Evolutionary conservation across 2,113 vertebrate species (phyloP).

Genomic region (Scytalopus superciliaris): DNA sequence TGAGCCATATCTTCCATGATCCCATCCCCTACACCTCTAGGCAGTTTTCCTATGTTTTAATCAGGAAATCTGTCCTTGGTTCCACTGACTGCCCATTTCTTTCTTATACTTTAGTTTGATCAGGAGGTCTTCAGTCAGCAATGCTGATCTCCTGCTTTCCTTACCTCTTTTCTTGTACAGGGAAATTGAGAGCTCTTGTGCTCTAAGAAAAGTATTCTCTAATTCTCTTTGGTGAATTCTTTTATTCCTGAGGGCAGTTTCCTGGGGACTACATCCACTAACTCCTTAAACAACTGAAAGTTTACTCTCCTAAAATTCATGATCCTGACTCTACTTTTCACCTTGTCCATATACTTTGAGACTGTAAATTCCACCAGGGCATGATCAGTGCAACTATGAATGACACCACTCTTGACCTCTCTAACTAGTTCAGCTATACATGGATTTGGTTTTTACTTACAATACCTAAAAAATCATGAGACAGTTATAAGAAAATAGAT

Average conservation of each 20-base stretch:
- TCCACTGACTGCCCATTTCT: background rate
- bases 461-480: background rate
- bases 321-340: background rate
- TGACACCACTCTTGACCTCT: background rate
- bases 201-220: background rate
- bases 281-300: background rate
- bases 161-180: background rate
- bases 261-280: fast-evolving
- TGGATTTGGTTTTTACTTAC: background rate
- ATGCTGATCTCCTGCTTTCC: background rate
- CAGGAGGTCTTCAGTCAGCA: background rate
- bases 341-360: background rate
- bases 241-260: background rate
- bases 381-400: background rate
- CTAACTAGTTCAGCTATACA: background rate
- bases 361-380: background rate
- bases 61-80: background rate
- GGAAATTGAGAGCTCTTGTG: background rate
- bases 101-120: background rate
- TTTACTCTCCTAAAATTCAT: background rate
- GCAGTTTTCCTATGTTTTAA: background rate
- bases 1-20: background rate
- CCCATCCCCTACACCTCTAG: background rate
- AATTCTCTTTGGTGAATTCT: background rate
- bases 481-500: background rate